Evolutionary conservation across 2,888 invertebrate genomes (phyloP).

Genomic region (Lycophotia porphyrea): DNA sequence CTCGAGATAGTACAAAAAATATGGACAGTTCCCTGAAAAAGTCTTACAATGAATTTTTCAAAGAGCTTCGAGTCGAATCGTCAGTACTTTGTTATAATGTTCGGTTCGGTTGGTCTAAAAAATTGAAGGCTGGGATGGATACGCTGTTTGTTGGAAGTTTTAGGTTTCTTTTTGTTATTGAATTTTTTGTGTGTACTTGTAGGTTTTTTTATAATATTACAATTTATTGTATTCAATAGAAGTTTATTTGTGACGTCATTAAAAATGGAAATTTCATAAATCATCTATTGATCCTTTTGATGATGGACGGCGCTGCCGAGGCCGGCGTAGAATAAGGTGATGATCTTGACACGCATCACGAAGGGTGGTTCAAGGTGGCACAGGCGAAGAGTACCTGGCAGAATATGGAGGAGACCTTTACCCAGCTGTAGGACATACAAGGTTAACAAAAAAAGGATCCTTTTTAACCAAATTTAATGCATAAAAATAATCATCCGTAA

Average conservation of each 20-base stretch:
- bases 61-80: constrained; percentile 20
- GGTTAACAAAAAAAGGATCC: too few relatives aligned
- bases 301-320: too few relatives aligned
- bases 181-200: not conserved
- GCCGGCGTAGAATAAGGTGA: too few relatives aligned
- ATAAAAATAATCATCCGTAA: not conserved
- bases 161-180: not conserved
- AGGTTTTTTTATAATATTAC: not conserved
- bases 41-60: constrained; percentile 60
- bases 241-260: not conserved
- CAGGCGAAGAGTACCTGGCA: too few relatives aligned
- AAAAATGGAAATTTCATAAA: not conserved
- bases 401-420: too few relatives aligned
- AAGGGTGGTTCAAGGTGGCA: too few relatives aligned
- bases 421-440: too few relatives aligned
- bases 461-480: not conserved
- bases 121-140: not conserved
- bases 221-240: not conserved
- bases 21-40: constrained; percentile 62
- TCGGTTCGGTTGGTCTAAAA: constrained; percentile 21
- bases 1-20: constrained; percentile 67
- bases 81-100: constrained; percentile 46
- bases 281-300: not conserved
- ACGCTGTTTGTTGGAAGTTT: not conserved
- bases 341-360: too few relatives aligned